Base-by-base conservation (phyloP, 2,888 invertebrate genomes). In the Bombylius major region DNA sequence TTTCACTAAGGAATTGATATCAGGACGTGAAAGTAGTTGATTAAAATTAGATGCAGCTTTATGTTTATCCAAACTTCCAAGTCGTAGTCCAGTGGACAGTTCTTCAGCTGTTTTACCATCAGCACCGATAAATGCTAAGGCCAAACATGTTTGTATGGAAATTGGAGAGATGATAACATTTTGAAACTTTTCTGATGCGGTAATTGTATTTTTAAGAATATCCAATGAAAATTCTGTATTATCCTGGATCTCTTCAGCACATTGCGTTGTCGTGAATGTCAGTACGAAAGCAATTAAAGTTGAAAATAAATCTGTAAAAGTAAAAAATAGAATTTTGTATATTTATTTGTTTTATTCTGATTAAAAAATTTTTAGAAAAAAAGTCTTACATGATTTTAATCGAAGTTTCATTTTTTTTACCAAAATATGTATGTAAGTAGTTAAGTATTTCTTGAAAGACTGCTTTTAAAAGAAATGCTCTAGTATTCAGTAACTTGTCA, bases 161-260 rank as follows among this genome's bases (percentile, higher is more conserved):
- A 89, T 75, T 0, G 90, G 89, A 0, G 89, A 90, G 53, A 88
- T 68, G 9, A 89, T 73, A 53, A 88, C 75, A 71, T 89, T 89
- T 11, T 42, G 5, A 42, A 2, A 11, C 11, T 42, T 42, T 11
- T 42, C 11, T 42, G 11, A 42, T 42, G 11, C 4, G 4, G 1
- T 42, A 11, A 42, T 42, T 11, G 39, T 42, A 11, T 42, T 11
- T 11, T 42, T 11, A 42, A 42, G 11, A 11, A 42, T 11, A 42
- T 42, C 11, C 11, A 42, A 42, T 5, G 39, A 11, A 42, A 42
- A 42, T 42, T 11, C 8, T 4, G 39, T 11, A 5, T 42, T 42
- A 42, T 42, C 11, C 11, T 42, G 8, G n/a, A n/a, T n/a, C n/a
- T n/a, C n/a, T 42, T 23, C 23, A 23, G 3, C 23, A 23, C 23